Evolutionary conservation across 2,797 vertebrate genomes (phyloP), one percentile per base, ranked within the genome.

Genomic region (Mormyrus hasselquistii): DNA sequence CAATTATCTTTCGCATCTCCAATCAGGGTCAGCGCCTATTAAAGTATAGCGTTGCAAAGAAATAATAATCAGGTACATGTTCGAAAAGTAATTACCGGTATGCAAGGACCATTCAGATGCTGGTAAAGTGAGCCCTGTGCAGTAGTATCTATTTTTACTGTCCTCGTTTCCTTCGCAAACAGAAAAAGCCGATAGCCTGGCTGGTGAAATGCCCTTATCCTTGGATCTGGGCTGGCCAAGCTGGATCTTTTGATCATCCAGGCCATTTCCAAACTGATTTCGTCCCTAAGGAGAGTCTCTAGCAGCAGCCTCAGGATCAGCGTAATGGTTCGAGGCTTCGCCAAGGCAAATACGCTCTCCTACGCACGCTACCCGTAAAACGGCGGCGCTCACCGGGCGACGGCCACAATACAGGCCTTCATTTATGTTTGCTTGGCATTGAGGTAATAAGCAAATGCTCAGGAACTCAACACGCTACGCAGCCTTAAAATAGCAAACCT

Each of bases 11-110:
- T 93, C 55, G 90, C 94, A 94, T 95, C 93, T 94, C 94, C 93
- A 95, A 95, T 96, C 94, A 95, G 92, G 93, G 93, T 90, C 91
- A 88, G 90, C 90, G 65, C 91, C 94, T 93, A 96, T 96, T 96
- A 95, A 95, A 95, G 95, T 95, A 96, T 96, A 94, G 91, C 90
- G 91, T 96, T 94, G 93, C 95, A 92, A 91, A 95, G 93, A 94
- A 96, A 96, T 95, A 95, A 95, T 95, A 94, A 95, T 94, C 94
- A 94, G 93, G 93, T 93, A 93, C 90, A 90, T 92, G 91, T 91
- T 82, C 9, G 92, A 92, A 92, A 92, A 93, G 92, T 93, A 93
- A 94, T 94, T 93, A 94, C 92, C 91, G 92, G 92, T n/a, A 19
- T 52, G 41, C 89, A 62, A 38, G 91, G 90, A 92, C 93, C 1